Conservation (phyloP, 1,140 invertebrate species). For the Cotesia glomerata region DNA sequence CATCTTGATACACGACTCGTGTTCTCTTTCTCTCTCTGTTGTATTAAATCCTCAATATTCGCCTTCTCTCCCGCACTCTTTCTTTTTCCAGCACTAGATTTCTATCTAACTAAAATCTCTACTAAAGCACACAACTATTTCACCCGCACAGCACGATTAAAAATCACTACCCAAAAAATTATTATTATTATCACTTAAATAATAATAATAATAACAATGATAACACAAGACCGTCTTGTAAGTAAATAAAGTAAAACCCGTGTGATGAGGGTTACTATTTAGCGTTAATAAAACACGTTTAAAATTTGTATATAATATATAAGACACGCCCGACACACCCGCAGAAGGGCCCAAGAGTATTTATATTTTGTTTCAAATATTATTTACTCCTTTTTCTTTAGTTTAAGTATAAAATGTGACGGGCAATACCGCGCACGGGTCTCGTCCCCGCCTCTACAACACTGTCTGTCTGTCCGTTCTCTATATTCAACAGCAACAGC, state of each 20-base stretch:
- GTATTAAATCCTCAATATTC: not conserved
- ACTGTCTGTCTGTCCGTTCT: not conserved
- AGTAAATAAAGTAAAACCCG: no score
- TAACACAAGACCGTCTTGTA: no score
- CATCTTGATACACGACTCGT: constrained; percentile 71
- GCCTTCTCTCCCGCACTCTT: not conserved
- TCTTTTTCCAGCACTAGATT: no score
- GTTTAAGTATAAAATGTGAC: not conserved
- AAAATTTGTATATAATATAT: not conserved
- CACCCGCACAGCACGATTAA: not conserved
- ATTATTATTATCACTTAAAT: not conserved
- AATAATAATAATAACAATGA: no score
- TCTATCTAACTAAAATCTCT: not conserved
- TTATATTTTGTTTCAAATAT: no score
- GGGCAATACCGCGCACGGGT: not conserved
- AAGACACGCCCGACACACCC: constrained; percentile 23
- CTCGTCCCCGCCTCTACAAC: not conserved
- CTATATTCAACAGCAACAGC: not conserved
- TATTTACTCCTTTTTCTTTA: not conserved
- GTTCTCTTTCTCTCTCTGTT: constrained; percentile 36
- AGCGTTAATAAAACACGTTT: not conserved
- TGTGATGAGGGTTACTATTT: not conserved
- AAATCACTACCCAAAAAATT: not conserved
- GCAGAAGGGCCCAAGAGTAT: not conserved
- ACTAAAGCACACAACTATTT: not conserved